Percentiles rank a stretch among this genome's conserved stretches.
Evolutionary conservation across 2,888 invertebrate genomes (phyloP).

Genomic region (Phaonia tiefii): DNA sequence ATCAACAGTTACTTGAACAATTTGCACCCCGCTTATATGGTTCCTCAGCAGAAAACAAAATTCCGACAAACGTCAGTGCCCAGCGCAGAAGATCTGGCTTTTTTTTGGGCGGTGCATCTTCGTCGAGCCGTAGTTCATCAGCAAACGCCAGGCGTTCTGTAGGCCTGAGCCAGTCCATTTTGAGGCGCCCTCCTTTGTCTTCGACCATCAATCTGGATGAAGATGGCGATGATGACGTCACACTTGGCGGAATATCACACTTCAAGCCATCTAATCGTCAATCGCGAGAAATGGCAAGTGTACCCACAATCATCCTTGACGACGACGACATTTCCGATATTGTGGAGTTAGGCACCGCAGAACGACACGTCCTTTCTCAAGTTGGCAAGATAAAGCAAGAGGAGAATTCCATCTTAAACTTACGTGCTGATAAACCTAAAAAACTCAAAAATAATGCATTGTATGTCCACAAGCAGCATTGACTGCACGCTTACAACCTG

Average conservation of each 20-base stretch:
- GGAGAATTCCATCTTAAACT: slow-evolving; percentile 39
- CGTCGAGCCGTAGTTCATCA: slow-evolving; percentile 55
- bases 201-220: slow-evolving; percentile 68
- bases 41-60: slow-evolving; percentile 51
- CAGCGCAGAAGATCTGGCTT: slow-evolving; percentile 55
- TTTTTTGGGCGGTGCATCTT: slow-evolving; percentile 41
- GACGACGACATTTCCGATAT: slow-evolving; percentile 70
- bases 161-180: slow-evolving; percentile 44
- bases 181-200: slow-evolving; percentile 66
- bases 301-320: slow-evolving; percentile 67
- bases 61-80: slow-evolving; percentile 48
- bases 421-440: slow-evolving; percentile 38
- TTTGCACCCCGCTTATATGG: slow-evolving; percentile 69
- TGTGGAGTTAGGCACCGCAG: slow-evolving; percentile 71
- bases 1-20: slow-evolving; percentile 72
- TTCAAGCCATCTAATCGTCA: slow-evolving; percentile 27
- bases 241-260: slow-evolving; percentile 53
- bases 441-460: slow-evolving; percentile 37
- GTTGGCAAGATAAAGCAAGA: slow-evolving; percentile 70
- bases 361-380: slow-evolving; percentile 69
- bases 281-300: slow-evolving; percentile 32
- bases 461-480: slow-evolving; percentile 41
- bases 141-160: slow-evolving; percentile 44
- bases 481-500: neutral
- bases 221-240: slow-evolving; percentile 66